Evolutionary conservation across 1,140 invertebrate species (phyloP).

Genomic region (Oryzaephilus surinamensis): DNA sequence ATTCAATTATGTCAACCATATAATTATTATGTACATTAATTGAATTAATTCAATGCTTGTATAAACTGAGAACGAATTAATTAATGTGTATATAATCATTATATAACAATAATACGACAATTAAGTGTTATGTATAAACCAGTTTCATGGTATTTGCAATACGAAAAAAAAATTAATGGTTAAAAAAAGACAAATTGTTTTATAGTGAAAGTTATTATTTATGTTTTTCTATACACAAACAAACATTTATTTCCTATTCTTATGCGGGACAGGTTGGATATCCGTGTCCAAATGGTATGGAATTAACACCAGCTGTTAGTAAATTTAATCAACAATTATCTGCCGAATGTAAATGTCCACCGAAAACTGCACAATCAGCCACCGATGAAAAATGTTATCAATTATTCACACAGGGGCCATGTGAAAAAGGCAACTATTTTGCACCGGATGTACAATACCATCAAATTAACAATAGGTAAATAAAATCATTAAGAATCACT

Average conservation of each 20-base stretch:
- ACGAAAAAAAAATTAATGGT: no score
- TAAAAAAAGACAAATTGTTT: no score
- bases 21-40: no score
- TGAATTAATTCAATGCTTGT: background rate
- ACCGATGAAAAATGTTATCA: conserved; percentile 50
- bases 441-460: conserved; percentile 41
- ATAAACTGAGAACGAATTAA: background rate
- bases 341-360: conserved; percentile 68
- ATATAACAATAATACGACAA: background rate
- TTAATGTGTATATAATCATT: background rate
- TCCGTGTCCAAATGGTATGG: conserved; percentile 73
- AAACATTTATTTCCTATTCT: conserved; percentile 8
- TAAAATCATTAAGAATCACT: conserved; percentile 2
- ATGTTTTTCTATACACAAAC: conserved; percentile 1
- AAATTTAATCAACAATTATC: conserved; percentile 41
- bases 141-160: no score
- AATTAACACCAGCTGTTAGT: conserved; percentile 51
- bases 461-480: conserved; percentile 18
- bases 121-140: no score
- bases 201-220: background rate
- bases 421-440: conserved; percentile 58
- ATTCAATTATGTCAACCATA: no score
- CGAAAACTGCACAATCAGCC: conserved; percentile 55
- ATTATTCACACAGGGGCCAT: conserved; percentile 60
- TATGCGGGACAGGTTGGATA: conserved; percentile 63